Evolutionary conservation across 2,888 invertebrate genomes (phyloP).

Genomic region (Tinea semifulvella): DNA sequence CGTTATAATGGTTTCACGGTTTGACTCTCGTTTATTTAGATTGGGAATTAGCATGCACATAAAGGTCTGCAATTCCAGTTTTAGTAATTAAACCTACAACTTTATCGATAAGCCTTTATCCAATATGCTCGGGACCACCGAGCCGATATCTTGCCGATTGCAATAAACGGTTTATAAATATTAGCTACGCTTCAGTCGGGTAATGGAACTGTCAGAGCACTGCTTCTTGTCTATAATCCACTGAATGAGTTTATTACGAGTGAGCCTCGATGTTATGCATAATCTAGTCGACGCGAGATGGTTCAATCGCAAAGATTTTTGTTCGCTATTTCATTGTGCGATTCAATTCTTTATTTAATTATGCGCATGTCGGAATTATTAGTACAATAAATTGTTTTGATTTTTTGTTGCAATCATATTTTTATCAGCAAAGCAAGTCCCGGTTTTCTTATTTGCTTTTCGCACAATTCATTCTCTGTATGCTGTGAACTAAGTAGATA

Average conservation of each 20-base stretch:
- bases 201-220: constrained; percentile 57
- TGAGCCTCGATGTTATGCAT: constrained; percentile 36
- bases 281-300: constrained; percentile 7
- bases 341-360: background rate
- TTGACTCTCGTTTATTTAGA: constrained; percentile 10
- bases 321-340: background rate
- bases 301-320: constrained; percentile 4
- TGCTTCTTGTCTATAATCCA: constrained; percentile 48
- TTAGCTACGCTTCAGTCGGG: constrained; percentile 38
- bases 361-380: too few species aligned
- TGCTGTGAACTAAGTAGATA: too few species aligned
- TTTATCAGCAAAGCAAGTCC: too few species aligned
- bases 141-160: constrained; percentile 36
- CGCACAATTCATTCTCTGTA: too few species aligned
- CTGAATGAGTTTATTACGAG: constrained; percentile 52
- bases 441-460: too few species aligned
- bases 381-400: background rate
- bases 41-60: constrained; percentile 7
- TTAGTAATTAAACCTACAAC: constrained; percentile 61
- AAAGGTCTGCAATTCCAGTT: constrained; percentile 38
- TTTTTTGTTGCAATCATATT: too few species aligned
- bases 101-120: constrained; percentile 58
- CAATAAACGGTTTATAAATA: constrained; percentile 38
- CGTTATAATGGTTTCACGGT: constrained; percentile 3
- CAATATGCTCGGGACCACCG: constrained; percentile 50